phyloP scores from a whole-genome alignment of 2,888 invertebrate genomes.

The Syrista parreyssii region DNA sequence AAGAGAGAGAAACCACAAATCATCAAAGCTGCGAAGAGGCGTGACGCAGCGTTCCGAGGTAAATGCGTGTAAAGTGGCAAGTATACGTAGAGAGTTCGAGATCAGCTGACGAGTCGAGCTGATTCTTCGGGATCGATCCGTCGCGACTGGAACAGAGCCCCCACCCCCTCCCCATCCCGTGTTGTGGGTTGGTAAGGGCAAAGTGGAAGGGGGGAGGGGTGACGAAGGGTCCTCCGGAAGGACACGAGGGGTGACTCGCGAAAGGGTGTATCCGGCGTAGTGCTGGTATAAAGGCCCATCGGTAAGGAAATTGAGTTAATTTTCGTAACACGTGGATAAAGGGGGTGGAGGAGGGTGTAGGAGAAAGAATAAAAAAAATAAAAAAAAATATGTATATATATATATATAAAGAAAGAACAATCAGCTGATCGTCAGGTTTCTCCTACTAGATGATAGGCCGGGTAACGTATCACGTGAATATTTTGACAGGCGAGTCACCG shows the following conservation, averaged over 20 bases:
- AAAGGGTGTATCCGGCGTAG: not conserved
- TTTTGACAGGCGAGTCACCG: not conserved
- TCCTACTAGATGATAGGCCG: not conserved
- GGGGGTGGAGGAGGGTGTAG: no score
- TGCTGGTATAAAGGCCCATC: not conserved
- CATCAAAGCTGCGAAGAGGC: not conserved
- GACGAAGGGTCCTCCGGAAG: not conserved
- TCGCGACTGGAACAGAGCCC: not conserved
- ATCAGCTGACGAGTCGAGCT: not conserved
- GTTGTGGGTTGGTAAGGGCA: slow-evolving; percentile 1
- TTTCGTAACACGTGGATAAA: not conserved
- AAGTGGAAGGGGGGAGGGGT: not conserved
- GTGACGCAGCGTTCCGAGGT: not conserved
- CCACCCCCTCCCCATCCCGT: not conserved
- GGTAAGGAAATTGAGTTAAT: not conserved
- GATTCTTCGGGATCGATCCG: not conserved
- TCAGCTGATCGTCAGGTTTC: not conserved
- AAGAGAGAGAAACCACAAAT: slow-evolving; percentile 15
- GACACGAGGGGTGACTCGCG: not conserved
- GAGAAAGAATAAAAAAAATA: not conserved
- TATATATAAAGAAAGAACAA: not conserved
- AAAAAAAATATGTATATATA: not conserved
- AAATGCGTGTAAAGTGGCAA: not conserved
- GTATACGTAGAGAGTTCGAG: not conserved
- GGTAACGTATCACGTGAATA: not conserved